Base-by-base conservation (phyloP, 2,888 invertebrate species). In the Pyrocoelia pectoralis region DNA sequence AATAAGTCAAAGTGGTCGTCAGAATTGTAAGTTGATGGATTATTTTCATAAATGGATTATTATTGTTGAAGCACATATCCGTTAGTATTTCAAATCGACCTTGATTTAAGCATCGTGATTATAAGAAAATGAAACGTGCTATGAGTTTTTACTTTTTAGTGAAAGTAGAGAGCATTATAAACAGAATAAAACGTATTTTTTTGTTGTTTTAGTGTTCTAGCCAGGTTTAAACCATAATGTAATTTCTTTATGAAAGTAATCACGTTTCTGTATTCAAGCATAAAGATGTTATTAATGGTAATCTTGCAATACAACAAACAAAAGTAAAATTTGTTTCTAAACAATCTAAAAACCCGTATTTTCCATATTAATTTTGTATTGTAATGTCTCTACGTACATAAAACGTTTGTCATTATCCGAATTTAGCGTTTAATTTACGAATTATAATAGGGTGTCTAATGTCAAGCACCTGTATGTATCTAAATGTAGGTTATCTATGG, bases 91-190 rank as follows among this genome's bases (percentile, higher is more conserved):
- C 18, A 54, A 60, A 17, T 15, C 64, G 70, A 65, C 67, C 70
- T 70, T 70, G 70, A 70, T 70, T 64, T 65, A 56, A 61, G 55
- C 64, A 49, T 61, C 66, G 59, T 66, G 67, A 65, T 66, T 66
- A 63, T 61, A 69, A 65, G 69, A 70, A 72, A 73, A 73, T 57
- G 73, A 73, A 72, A 72, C 72, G 71, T 71, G 70, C 65, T 65
- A 59, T 59, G 60, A 59, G 70, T 73, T 72, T 73, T 73, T 72
- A 71, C 71, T 73, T 72, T 71, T 72, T 69, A 73, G 72, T 73
- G 72, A 73, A 73, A 73, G 72, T 72, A 56, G 65, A 65, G 64
- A 52, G 53, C 24, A 58, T 24, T 51, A 56, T 53, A 52, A 54
- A 54, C 56, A 56, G 50, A 24, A 50, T 64, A 59, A 64, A 64